Conservation (phyloP, 2,888 invertebrate genomes). For the Cryptocheilus praepositus region DNA sequence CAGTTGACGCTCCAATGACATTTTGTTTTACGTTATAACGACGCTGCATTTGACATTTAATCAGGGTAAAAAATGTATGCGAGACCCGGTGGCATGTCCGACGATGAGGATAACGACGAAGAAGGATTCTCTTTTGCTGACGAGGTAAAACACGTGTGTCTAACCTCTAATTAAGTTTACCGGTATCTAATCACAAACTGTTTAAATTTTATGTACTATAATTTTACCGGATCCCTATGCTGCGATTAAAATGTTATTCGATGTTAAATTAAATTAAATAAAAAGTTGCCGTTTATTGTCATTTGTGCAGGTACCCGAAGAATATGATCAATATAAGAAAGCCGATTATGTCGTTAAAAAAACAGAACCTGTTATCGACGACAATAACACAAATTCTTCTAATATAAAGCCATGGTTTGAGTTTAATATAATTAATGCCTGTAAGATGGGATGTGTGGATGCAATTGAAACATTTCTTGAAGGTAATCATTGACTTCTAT, state of each 20-base stretch:
- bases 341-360: not conserved
- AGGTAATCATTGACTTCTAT: constrained; percentile 46
- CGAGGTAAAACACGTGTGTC: constrained; percentile 24
- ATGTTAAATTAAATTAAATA: not conserved
- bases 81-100: constrained; percentile 46
- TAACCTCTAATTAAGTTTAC: constrained; percentile 9
- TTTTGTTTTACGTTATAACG: too few relatives aligned
- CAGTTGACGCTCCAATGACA: too few relatives aligned
- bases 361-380: not conserved
- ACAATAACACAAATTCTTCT: not conserved
- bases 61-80: not conserved
- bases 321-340: not conserved
- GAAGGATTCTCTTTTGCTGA: constrained; percentile 32
- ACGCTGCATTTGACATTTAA: not conserved
- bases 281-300: not conserved
- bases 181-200: not conserved
- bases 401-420: constrained; percentile 25
- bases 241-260: too few relatives aligned
- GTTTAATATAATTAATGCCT: constrained; percentile 57
- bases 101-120: constrained; percentile 34
- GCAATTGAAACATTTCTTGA: constrained; percentile 56
- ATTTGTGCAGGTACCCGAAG: not conserved
- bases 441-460: constrained; percentile 54
- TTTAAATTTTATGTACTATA: not conserved
- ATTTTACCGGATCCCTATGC: too few relatives aligned